Conservation (phyloP, 2,113 vertebrate genomes). For the Rhinolophus sinicus region DNA sequence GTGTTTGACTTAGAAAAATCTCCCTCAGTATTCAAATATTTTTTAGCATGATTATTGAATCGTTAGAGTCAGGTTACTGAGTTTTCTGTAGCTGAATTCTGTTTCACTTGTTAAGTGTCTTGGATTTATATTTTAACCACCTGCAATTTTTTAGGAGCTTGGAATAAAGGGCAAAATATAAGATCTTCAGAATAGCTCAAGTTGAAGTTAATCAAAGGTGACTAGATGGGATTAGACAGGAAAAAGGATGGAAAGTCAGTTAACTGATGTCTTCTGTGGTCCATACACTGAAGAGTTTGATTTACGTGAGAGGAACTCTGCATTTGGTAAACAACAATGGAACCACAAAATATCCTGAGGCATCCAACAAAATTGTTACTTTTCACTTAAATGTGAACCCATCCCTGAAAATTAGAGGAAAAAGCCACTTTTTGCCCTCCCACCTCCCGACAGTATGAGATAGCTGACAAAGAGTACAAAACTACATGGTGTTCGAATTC, state of each 20-base stretch:
- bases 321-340: not conserved
- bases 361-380: not conserved
- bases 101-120: not conserved
- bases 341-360: not conserved
- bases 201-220: not conserved
- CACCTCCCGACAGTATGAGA: accelerated
- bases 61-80: not conserved
- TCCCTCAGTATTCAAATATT: not conserved
- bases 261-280: not conserved
- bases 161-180: not conserved
- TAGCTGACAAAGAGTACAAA: not conserved
- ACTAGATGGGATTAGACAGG: not conserved
- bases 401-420: not conserved
- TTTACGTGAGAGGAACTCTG: not conserved
- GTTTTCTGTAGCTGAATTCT: not conserved
- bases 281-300: not conserved
- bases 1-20: not conserved
- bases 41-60: not conserved
- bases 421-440: not conserved
- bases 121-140: not conserved
- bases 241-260: accelerated
- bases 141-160: not conserved
- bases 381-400: not conserved
- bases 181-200: not conserved
- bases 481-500: not conserved